Evolutionary conservation across 1,140 invertebrate species (phyloP).

Genomic region (Helicoverpa armigera): DNA sequence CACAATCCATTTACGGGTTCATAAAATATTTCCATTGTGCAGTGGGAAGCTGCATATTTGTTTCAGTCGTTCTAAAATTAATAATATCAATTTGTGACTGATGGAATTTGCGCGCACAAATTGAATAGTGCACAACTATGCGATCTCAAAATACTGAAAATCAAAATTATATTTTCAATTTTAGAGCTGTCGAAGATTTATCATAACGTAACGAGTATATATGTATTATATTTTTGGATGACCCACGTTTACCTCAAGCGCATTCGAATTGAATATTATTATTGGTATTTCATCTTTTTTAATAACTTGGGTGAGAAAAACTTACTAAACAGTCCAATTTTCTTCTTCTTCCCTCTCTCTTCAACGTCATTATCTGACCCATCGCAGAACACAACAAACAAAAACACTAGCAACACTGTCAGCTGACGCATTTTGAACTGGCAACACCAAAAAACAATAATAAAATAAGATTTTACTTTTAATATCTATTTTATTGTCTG

Average conservation of each 20-base stretch:
- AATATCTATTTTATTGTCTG: slow-evolving; percentile 25
- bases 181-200: too few species aligned
- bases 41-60: not conserved
- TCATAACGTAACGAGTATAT: too few species aligned
- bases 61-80: not conserved
- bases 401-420: slow-evolving; percentile 46
- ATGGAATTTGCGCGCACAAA: not conserved
- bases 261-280: too few species aligned
- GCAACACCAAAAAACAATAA: slow-evolving; percentile 2
- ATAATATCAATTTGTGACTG: not conserved
- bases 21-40: slow-evolving; percentile 14
- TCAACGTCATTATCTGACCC: slow-evolving; percentile 58
- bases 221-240: too few species aligned
- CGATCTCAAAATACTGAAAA: not conserved
- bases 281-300: too few species aligned
- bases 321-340: slow-evolving; percentile 70
- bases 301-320: slow-evolving; percentile 13
- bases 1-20: slow-evolving; percentile 18
- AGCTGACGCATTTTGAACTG: slow-evolving; percentile 47
- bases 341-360: slow-evolving; percentile 73
- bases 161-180: too few species aligned
- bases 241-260: too few species aligned
- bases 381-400: slow-evolving; percentile 48
- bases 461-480: not conserved
- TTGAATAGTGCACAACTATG: not conserved